Percentiles rank a stretch among this genome's conserved stretches.
These are phyloP conservation scores for Carollia perspicillata DNA, from an alignment of 2,113 vertebrate species.

Conservation along the genomic window DNA sequence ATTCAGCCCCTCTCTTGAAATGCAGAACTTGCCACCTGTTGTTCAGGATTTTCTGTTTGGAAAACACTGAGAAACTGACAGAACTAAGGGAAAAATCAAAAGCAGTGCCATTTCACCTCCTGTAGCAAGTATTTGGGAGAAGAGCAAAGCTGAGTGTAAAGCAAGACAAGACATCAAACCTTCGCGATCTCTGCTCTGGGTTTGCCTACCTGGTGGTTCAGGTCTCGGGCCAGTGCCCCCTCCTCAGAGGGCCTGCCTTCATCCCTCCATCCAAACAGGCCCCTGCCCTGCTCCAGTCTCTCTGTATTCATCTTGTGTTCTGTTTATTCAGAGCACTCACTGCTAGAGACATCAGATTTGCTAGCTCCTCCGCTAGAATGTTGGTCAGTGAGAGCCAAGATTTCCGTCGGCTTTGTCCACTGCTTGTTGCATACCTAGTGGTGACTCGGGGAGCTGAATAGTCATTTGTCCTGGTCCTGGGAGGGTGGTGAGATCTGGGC, in stretches of 20 bases:
- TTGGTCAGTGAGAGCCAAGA: background rate
- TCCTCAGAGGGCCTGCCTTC: too few species aligned
- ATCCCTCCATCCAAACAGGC: background rate
- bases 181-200: background rate
- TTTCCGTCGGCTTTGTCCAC: background rate
- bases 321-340: background rate
- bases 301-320: background rate
- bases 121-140: background rate
- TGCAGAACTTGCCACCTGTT: too few species aligned
- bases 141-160: background rate
- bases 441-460: background rate
- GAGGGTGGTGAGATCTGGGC: background rate
- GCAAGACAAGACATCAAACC: background rate
- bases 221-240: background rate
- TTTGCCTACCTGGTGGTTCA: background rate
- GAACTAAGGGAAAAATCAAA: background rate
- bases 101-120: background rate
- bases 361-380: background rate
- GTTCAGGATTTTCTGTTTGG: background rate
- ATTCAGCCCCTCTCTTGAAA: background rate
- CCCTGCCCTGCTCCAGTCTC: background rate
- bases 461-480: background rate
- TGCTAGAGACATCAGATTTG: fast-evolving
- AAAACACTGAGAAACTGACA: background rate
- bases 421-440: too few species aligned